Evolutionary conservation across 2,113 vertebrate species (phyloP), one percentile per base, ranked within the genome.

Genomic region (Podarcis cretensis): DNA sequence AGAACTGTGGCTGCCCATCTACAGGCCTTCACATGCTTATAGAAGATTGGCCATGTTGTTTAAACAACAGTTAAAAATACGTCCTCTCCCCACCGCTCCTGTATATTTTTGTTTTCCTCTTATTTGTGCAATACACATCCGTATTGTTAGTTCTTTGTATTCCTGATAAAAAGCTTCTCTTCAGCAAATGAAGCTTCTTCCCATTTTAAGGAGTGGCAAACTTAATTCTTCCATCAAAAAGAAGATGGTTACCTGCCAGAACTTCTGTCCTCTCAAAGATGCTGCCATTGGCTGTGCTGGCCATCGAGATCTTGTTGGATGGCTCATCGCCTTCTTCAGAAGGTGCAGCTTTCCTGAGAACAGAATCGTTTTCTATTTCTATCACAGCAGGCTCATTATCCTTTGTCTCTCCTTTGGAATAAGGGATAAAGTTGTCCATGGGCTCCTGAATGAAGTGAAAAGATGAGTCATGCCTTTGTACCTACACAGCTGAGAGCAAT

Each of bases 191-290:
- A 66, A 25, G 10, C 8, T 23, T 75, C 18, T 40, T 57, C 32
- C 75, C 10, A 30, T 85, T 23, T 59, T 23, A n/a, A 10, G 18
- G 10, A 63, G 6, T 25, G 48, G 18, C 25, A 80, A 8, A 8
- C 18, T 63, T n/a, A 59, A 87, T 35, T 65, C 76, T 30, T 59
- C 68, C 40, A 23, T 79, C 23, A 78, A 57, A 69, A 73, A 43
- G 79, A 0, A 43, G 79, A 0, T 88, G n/a, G 77, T 96, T 95
- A 99, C 98, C 98, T 96, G 98, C 98, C 9, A 99, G 96, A 83
- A 99, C 98, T 94, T 99, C 98, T 0, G 97, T 98, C 93, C 98
- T 98, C 91, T 97, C 97, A 63, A 98, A 98, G 95, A 99, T 95
- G 96, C 96, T 96, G 90, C 97, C 95, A 3, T 97, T 97, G 30